phyloP scores from a whole-genome alignment of 2,797 vertebrate genomes.

The Etheostoma nigrum region DNA sequence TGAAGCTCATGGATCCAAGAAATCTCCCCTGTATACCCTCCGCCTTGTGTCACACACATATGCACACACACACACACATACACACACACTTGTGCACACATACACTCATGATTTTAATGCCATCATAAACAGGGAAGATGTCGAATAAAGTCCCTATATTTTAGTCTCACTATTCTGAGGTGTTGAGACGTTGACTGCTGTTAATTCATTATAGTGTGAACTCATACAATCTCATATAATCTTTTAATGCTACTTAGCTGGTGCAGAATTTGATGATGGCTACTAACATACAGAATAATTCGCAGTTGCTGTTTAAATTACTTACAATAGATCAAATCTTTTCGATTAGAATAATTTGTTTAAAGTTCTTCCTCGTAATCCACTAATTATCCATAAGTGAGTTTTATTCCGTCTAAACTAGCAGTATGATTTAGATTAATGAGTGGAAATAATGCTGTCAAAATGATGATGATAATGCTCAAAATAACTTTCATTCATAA shows the following conservation, averaged over 20 bases:
- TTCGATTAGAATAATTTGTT: conserved; percentile 5
- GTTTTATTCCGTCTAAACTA: conserved; percentile 16
- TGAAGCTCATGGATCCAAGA: conserved; percentile 85
- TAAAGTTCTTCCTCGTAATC: conserved; percentile 6
- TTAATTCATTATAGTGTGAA: conserved; percentile 42
- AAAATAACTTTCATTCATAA: conserved; percentile 11
- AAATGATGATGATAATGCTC: conserved; percentile 16
- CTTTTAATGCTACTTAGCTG: conserved; percentile 23
- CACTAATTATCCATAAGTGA: conserved; percentile 11
- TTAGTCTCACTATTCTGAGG: conserved; percentile 44
- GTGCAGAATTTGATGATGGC: conserved; percentile 24
- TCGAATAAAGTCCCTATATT: conserved; percentile 62
- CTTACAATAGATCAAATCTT: not conserved
- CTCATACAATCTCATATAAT: conserved; percentile 36
- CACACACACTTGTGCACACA: conserved; percentile 13
- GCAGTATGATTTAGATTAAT: conserved; percentile 12
- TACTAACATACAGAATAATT: not conserved
- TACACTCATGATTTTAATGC: conserved; percentile 70
- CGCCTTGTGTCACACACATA: conserved; percentile 62
- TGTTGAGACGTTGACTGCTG: conserved; percentile 43
- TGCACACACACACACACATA: conserved; percentile 40
- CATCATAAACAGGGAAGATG: conserved; percentile 64
- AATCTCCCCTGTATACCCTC: conserved; percentile 77
- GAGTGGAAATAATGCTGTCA: conserved; percentile 16
- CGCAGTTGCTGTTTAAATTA: not conserved